phyloP scores from a whole-genome alignment of 2,113 vertebrate genomes.

The Rhynchopsitta pachyrhyncha region DNA sequence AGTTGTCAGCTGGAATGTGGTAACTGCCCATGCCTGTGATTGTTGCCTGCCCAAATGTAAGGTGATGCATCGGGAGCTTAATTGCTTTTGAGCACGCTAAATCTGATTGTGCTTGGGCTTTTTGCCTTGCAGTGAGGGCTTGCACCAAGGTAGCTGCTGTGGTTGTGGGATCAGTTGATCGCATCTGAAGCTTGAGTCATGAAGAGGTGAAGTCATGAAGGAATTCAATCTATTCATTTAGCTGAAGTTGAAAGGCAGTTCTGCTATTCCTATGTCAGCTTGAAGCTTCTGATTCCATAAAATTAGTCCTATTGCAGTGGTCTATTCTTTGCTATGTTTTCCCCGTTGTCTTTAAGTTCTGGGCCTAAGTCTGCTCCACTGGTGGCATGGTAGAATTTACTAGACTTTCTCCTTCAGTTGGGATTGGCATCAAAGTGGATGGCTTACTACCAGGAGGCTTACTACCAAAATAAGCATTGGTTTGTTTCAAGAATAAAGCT shows the following conservation, averaged over 20 bases:
- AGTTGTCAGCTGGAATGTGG: background rate
- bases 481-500: background rate
- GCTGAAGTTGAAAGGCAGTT: background rate
- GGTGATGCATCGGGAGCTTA: background rate
- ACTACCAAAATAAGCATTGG: background rate
- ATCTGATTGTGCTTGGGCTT: background rate
- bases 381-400: background rate
- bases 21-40: background rate
- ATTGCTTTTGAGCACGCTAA: background rate
- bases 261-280: background rate
- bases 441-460: background rate
- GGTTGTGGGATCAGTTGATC: background rate
- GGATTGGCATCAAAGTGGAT: background rate
- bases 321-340: background rate
- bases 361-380: background rate
- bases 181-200: background rate
- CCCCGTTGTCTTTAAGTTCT: background rate
- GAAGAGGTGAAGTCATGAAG: background rate
- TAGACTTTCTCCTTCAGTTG: background rate
- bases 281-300: background rate
- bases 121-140: background rate
- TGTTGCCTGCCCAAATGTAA: background rate
- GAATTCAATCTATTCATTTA: background rate
- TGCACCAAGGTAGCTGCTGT: background rate
- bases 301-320: background rate